Base-by-base conservation (phyloP, 2,888 invertebrate genomes). In the Mesoligia furuncula region DNA sequence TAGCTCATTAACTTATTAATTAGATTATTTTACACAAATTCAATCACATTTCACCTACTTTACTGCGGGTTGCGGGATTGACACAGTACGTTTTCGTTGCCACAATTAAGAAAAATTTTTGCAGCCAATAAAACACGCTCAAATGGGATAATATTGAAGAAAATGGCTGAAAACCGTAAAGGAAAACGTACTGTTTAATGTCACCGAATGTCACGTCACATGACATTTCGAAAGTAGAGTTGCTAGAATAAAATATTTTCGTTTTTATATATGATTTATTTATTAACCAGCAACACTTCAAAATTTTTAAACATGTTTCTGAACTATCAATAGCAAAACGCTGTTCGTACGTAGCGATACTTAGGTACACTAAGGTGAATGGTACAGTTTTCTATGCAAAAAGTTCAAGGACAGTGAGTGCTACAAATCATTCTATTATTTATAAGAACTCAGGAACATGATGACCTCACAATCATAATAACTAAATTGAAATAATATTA, bases 1-100 rank as follows among this genome's bases (percentile, higher is more conserved):
- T 80, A 85, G 86, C 82, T 90, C 91, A 91, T 92, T 92, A 89
- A 92, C 90, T 89, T 90, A 92, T 64, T 88, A 91, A 90, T 89
- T 88, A 85, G 68, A 90, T 83, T 90, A 90, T 85, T 86, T 89
- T 83, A 85, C 75, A 80, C 83, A 86, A 87, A 87, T 89, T 81
- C 79, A 85, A 85, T 82, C 81, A 84, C 88, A 87, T 78, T 90
- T 82, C 85, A 85, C 90, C 82, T 84, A 83, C 84, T 87, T 81
- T 81, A 84, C 59, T 82, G 83, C 83, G 76, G 76, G 81, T 79
- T 82, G 83, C 82, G 77, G 76, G 81, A 79, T 75, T 89, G 74
- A 84, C 80, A 81, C 72, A 83, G 81, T 85, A 57, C 68, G 87
- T 88, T 91, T 74, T 83, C 62, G 11, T 71, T 76, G n/a, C 4